phyloP scores from a whole-genome alignment of 2,113 vertebrate species.

The Empidonax traillii region DNA sequence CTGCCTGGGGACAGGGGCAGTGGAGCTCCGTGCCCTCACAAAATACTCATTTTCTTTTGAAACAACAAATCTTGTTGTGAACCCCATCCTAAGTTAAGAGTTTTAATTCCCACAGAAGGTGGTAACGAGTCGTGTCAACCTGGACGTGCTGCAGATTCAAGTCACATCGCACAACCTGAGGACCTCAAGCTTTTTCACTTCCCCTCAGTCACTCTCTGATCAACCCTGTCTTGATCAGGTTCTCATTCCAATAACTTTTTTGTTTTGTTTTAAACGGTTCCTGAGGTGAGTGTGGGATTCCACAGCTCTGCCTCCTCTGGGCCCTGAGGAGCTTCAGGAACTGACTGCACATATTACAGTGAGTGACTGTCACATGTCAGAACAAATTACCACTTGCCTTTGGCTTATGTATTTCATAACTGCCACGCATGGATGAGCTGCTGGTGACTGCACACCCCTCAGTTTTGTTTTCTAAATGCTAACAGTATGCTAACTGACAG shows the following conservation, averaged over 20 bases:
- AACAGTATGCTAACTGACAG: neutral
- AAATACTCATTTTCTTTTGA: neutral
- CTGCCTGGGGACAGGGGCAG: neutral
- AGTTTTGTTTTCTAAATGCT: neutral
- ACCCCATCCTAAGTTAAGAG: fast-evolving
- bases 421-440: neutral
- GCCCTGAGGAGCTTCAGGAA: neutral
- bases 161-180: neutral
- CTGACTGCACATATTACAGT: neutral
- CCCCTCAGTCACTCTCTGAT: neutral
- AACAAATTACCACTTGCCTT: slow-evolving; percentile 9
- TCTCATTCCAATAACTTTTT: neutral
- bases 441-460: neutral
- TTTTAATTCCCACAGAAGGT: neutral
- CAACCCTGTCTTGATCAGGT: neutral
- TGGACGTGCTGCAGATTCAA: neutral
- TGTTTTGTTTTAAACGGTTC: neutral
- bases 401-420: neutral
- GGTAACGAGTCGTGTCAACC: neutral
- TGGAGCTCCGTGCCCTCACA: neutral
- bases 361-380: slow-evolving; percentile 19
- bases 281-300: neutral
- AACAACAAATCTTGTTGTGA: neutral
- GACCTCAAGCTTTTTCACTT: neutral
- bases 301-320: neutral